Percentiles rank a stretch among this genome's conserved stretches.
phyloP scores from a whole-genome alignment of 2,113 vertebrate species.

The Eptesicus fuscus region DNA sequence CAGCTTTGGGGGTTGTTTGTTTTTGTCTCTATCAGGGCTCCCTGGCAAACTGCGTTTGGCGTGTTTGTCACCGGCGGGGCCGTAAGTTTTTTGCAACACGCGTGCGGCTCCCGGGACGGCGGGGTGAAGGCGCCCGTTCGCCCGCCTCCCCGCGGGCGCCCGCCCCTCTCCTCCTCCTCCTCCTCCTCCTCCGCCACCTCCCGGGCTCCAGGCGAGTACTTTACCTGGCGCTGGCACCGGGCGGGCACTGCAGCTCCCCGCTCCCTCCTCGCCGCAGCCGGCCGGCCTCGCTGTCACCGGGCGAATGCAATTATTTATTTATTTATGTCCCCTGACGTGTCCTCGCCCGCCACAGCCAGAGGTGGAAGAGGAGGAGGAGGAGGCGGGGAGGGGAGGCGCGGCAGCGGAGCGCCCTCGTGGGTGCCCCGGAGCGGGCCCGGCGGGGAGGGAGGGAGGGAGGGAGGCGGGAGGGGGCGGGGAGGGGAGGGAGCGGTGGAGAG shows the following conservation, averaged over 20 bases:
- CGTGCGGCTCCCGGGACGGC: not conserved
- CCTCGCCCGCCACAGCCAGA: conserved; percentile 54
- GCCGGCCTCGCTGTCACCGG: conserved; percentile 61
- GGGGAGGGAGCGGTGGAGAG: not conserved
- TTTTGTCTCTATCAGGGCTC: conserved; percentile 61
- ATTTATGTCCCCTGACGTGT: conserved; percentile 79
- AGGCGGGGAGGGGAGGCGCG: conserved; percentile 39
- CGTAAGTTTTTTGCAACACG: not conserved
- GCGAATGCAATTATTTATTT: conserved; percentile 78
- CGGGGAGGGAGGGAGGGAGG: not conserved
- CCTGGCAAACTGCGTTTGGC: not conserved
- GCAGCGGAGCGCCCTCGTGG: not conserved
- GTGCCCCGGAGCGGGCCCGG: not conserved
- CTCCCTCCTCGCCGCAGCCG: conserved; percentile 56
- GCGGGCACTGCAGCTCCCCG: conserved; percentile 54
- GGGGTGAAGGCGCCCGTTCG: not conserved
- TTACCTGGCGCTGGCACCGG: conserved; percentile 72
- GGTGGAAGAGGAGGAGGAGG: not conserved
- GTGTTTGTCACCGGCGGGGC: not conserved
- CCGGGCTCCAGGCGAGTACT: conserved; percentile 47
- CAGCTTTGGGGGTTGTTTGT: not conserved
- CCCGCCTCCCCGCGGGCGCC: not conserved
- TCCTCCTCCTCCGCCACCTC: conserved; percentile 19
- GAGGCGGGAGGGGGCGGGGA: not conserved
- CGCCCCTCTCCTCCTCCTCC: conserved; percentile 50